Evolutionary conservation across 2,888 invertebrate genomes (phyloP), one percentile per base, ranked within the genome.

Genomic region (Hymenopus coronatus): DNA sequence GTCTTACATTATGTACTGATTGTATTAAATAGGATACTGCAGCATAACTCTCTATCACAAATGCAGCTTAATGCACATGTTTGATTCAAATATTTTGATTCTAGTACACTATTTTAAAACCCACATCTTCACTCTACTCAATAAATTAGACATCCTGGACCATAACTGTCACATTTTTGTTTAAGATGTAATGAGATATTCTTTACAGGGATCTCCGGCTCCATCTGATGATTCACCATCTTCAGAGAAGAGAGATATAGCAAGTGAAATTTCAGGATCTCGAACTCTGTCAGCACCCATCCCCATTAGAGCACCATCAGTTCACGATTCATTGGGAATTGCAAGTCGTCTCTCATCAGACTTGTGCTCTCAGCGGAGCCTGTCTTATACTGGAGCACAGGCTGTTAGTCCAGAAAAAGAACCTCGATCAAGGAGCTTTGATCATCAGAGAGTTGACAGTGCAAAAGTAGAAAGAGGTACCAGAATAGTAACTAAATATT

Each of bases 381-480:
- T 88, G 9, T 88, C 89, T 3, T 88, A 88, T 46, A 87, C 88
- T 15, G 88, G 89, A 30, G 87, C 54, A n/a, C 81, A 30, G 15
- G 84, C 88, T 14, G 20, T 86, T 30, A 90, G 89, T 85, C 89
- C 89, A 33, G 90, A 84, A 20, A 88, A 83, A 30, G 89, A 89
- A 88, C 86, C 87, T 33, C 83, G 89, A 20, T 83, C 96, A n/a
- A 94, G 96, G 89, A 96, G 96, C 91, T 96, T 95, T 91, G 96
- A 96, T 91, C 95, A 96, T 92, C 95, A 95, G 90, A 92, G 94
- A 27, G 94, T 94, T 90, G 93, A 94, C 46, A 93, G 54, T 70
- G 54, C 25, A 15, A 70, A 70, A 70, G 92, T 94, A 88, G 94
- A 94, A 82, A 94, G 94, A 93, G 93, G 94, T 94, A 92, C 93